These are phyloP conservation scores for Cnemophilus loriae DNA, from an alignment of 2,113 vertebrate species.

Conservation along the genomic window DNA sequence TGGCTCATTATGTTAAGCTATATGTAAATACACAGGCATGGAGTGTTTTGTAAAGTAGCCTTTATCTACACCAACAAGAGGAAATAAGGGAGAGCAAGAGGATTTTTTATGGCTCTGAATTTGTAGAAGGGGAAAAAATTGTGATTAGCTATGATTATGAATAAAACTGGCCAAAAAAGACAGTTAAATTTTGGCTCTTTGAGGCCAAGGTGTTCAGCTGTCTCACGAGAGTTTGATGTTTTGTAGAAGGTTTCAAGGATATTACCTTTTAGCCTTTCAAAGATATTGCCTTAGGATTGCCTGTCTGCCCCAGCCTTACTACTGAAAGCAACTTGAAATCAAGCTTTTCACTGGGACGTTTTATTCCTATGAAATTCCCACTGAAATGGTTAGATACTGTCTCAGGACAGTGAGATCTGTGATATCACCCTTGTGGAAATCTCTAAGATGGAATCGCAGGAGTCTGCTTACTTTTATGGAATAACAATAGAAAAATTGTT, in stretches of 20 bases:
- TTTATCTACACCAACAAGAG: background rate
- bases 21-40: background rate
- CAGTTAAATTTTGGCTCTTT: background rate
- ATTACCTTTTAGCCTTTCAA: background rate
- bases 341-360: background rate
- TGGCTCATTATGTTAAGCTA: conserved; percentile 8
- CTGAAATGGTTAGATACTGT: background rate
- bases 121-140: background rate
- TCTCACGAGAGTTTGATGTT: background rate
- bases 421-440: background rate
- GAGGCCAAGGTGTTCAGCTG: background rate
- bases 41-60: background rate
- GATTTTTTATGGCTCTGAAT: background rate
- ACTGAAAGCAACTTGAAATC: background rate
- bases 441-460: background rate
- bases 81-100: background rate
- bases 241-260: background rate
- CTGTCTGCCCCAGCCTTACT: background rate
- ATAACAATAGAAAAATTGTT: background rate
- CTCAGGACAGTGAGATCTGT: background rate
- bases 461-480: background rate
- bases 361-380: background rate
- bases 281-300: background rate
- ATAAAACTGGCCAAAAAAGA: background rate
- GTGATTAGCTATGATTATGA: background rate